Conservation (phyloP, 2,113 vertebrate genomes). For the Rhinogobius similis region DNA sequence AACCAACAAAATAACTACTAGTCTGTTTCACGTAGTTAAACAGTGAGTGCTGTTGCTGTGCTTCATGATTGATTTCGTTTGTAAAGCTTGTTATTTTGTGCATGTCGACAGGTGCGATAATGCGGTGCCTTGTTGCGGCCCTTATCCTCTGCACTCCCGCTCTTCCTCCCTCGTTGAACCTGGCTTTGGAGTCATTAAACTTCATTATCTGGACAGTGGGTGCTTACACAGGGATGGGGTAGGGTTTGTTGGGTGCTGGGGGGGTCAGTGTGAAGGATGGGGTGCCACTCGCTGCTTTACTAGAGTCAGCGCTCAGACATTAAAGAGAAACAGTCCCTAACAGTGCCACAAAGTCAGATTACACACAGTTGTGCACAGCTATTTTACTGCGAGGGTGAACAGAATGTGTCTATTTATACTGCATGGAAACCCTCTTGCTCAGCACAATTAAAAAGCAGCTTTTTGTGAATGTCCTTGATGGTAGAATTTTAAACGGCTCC, state of each 20-base stretch:
- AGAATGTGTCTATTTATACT: slow-evolving; percentile 14
- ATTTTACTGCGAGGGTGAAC: slow-evolving; percentile 8
- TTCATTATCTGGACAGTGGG: slow-evolving; percentile 71
- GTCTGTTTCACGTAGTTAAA: neutral
- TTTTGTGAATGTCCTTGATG: neutral
- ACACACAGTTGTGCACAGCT: slow-evolving; percentile 8
- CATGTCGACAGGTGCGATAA: slow-evolving; percentile 30
- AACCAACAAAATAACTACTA: neutral
- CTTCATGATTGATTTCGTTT: slow-evolving; percentile 26
- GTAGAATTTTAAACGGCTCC: neutral
- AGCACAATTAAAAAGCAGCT: neutral
- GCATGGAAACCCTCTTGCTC: neutral
- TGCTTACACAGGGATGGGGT: slow-evolving; percentile 56
- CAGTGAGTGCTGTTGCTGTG: slow-evolving; percentile 13
- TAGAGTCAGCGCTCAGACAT: slow-evolving; percentile 69
- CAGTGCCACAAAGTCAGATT: slow-evolving; percentile 25
- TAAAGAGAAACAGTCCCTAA: slow-evolving; percentile 18
- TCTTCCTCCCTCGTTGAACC: slow-evolving; percentile 38
- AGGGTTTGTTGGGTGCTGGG: slow-evolving; percentile 31
- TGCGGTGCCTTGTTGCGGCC: slow-evolving; percentile 22
- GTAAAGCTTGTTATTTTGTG: slow-evolving; percentile 41
- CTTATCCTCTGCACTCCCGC: neutral
- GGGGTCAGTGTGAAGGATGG: slow-evolving; percentile 69
- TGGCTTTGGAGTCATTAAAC: slow-evolving; percentile 69
- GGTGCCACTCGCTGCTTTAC: slow-evolving; percentile 66